Conservation (phyloP, 2,797 vertebrate genomes). For the Melanotaenia boesemani region DNA sequence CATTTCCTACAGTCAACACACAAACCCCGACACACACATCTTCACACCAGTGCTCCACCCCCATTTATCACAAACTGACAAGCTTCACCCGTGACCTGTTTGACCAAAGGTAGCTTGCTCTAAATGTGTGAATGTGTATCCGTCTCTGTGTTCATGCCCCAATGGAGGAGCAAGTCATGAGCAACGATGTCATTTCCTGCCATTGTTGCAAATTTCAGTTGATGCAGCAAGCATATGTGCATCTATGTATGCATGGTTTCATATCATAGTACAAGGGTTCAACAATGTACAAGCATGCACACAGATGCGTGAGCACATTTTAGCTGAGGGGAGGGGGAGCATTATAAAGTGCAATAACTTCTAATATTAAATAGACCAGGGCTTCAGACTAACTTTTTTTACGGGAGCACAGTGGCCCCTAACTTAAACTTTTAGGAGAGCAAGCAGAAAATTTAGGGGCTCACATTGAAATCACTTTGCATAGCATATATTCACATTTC, state of each 20-base stretch:
- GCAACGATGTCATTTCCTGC: constrained; percentile 74
- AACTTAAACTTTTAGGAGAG: too few species aligned
- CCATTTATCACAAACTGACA: constrained; percentile 59
- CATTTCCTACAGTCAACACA: neutral
- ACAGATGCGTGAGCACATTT: constrained; percentile 3
- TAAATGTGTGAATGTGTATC: constrained; percentile 18
- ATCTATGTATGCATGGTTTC: neutral
- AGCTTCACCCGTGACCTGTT: constrained; percentile 56
- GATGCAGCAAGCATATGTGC: constrained; percentile 15
- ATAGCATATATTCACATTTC: too few species aligned
- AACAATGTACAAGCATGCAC: constrained; percentile 6
- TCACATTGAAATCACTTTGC: too few species aligned
- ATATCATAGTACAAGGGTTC: constrained; percentile 2
- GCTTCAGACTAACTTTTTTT: too few species aligned
- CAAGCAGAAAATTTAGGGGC: too few species aligned
- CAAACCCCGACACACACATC: neutral
- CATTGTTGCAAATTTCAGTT: constrained; percentile 66
- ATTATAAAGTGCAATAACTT: neutral
- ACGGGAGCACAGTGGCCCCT: too few species aligned
- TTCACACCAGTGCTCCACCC: constrained; percentile 32
- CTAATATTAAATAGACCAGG: too few species aligned
- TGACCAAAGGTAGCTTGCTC: constrained; percentile 37
- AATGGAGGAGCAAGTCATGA: constrained; percentile 57
- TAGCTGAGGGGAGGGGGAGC: neutral
- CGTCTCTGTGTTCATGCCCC: constrained; percentile 31